These are phyloP conservation scores for Lethenteron reissneri DNA, from an alignment of 2,113 vertebrate species.

Conservation along the genomic window DNA sequence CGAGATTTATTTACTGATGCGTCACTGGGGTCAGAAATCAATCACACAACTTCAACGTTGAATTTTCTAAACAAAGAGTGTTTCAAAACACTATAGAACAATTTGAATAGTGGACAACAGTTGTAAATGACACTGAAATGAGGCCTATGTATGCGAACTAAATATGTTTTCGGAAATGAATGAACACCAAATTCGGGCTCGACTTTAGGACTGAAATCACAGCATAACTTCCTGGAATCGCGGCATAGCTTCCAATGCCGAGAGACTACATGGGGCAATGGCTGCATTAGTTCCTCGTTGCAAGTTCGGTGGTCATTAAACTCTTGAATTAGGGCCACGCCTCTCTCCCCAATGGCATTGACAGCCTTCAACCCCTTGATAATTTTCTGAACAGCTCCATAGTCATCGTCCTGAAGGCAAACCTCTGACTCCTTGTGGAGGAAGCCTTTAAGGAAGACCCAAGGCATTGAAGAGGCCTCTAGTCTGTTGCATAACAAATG, in stretches of 20 bases:
- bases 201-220: constrained; percentile 2
- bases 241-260: not conserved
- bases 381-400: constrained; percentile 6
- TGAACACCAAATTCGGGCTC: not conserved
- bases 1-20: not conserved
- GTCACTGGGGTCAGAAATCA: not conserved
- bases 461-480: constrained; percentile 7
- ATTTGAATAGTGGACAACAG: not conserved
- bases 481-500: not conserved
- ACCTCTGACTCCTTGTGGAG: not conserved
- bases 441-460: constrained; percentile 1
- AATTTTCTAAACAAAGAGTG: too few species aligned
- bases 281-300: constrained; percentile 2
- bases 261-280: constrained; percentile 4
- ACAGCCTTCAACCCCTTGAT: constrained; percentile 6
- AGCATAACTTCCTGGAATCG: not conserved
- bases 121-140: not conserved
- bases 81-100: not conserved
- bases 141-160: not conserved
- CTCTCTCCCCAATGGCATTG: constrained; percentile 5
- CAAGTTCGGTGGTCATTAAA: constrained; percentile 7
- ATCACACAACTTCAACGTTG: not conserved
- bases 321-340: constrained; percentile 1
- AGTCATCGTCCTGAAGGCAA: constrained; percentile 6
- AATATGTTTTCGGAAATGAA: not conserved